These are phyloP conservation scores for Oncorhynchus masou DNA, from an alignment of 2,113 vertebrate genomes.

Conservation along the genomic window DNA sequence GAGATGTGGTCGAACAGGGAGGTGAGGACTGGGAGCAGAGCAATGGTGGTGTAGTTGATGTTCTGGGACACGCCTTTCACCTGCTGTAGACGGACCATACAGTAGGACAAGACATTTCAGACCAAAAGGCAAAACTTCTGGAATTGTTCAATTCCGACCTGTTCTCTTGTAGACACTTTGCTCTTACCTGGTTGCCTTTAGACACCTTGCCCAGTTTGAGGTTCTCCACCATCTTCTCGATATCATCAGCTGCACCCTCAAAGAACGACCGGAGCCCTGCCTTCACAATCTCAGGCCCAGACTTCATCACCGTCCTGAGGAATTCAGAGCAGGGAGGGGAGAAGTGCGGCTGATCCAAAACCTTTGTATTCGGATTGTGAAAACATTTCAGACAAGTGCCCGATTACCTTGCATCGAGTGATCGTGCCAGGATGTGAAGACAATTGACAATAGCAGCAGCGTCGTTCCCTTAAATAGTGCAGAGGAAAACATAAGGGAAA, in stretches of 20 bases:
- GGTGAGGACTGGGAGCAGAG: constrained; percentile 89
- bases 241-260: constrained; percentile 90
- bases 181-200: constrained; percentile 62
- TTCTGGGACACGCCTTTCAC: constrained; percentile 94
- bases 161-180: background rate
- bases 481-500: background rate
- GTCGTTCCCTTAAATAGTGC: constrained; percentile 79
- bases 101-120: background rate
- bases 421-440: constrained; percentile 90
- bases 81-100: constrained; percentile 56
- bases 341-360: background rate
- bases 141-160: background rate
- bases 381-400: background rate
- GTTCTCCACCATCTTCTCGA: constrained; percentile 95
- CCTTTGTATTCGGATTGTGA: background rate
- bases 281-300: constrained; percentile 95
- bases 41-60: constrained; percentile 92
- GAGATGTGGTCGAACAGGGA: constrained; percentile 92
- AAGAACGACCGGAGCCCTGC: constrained; percentile 90
- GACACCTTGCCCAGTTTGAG: constrained; percentile 90
- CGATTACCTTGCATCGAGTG: constrained; percentile 85
- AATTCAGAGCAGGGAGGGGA: background rate
- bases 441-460: constrained; percentile 88
- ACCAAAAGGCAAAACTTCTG: background rate
- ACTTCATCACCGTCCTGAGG: constrained; percentile 92